Evolutionary conservation across 2,113 vertebrate genomes (phyloP).

Genomic region (Odontophorus gujanensis): DNA sequence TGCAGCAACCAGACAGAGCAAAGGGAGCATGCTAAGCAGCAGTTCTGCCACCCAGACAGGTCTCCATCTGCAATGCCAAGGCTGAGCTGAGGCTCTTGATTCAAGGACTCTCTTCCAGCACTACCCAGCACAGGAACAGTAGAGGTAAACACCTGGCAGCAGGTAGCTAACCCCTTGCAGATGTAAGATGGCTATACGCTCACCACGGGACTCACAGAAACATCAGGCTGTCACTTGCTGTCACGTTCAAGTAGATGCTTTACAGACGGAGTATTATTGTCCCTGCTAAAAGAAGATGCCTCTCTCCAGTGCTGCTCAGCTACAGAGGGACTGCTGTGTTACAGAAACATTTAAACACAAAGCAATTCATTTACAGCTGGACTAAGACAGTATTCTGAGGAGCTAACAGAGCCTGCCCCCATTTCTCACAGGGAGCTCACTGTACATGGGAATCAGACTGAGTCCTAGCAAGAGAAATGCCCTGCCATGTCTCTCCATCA

Average conservation of each 20-base stretch:
- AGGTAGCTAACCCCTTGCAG: background rate
- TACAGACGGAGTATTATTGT: background rate
- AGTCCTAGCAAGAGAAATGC: background rate
- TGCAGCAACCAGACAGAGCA: background rate
- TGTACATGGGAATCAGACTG: background rate
- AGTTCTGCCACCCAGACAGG: background rate
- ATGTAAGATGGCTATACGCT: background rate
- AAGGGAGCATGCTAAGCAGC: background rate
- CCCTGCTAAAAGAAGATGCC: background rate
- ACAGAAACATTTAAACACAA: background rate
- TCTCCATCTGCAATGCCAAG: background rate
- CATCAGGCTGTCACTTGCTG: background rate
- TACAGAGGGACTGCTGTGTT: background rate
- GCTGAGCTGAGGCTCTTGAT: background rate
- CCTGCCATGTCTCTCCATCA: background rate
- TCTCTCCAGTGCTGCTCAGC: background rate
- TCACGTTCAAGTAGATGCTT: background rate
- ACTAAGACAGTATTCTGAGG: background rate
- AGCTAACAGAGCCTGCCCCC: background rate
- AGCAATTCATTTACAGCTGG: background rate
- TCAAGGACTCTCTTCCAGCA: background rate
- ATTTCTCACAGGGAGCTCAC: background rate
- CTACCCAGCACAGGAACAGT: background rate
- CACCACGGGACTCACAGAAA: background rate
- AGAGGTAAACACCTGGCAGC: background rate